Evolutionary conservation across 2,888 invertebrate species (phyloP), one percentile per base, ranked within the genome.

Genomic region (Drosophila atripex): DNA sequence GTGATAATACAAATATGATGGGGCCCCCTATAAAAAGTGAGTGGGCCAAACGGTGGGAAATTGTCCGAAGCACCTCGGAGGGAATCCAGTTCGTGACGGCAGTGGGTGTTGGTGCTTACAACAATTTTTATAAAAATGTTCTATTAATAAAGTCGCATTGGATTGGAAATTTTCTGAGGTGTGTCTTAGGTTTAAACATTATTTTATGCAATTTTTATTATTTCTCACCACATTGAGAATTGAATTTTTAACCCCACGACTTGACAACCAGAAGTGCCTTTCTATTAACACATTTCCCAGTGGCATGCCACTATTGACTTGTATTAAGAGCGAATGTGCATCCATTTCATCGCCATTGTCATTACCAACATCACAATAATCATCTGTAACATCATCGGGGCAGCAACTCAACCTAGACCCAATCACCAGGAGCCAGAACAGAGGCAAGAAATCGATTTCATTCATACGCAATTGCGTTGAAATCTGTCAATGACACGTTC

Each of bases 401-500:
- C 35, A 45, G 50, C 35, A 43, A n/a, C n/a, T n/a, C 68, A 52
- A 28, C 51, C 68, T 57, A 66, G 68, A 56, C 56, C 56, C 45
- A 50, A 41, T 64, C 50, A 51, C 35, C 59, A 21, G 18, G 38
- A 39, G 52, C 32, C 28, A 46, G 54, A 69, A 59, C 52, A 58
- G 56, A 54, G 58, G 47, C 45, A 49, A 73, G 71, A 73, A 82
- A 85, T 85, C 87, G 77, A 87, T 87, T 85, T 82, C 88, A 85
- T 85, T 85, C 84, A 85, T 79, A 72, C 72, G 73, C 83, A 80
- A 75, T 87, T 85, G 79, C 72, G 73, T 65, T 78, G 71, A 83
- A 86, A 80, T 79, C 78, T 77, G 76, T 86, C 88, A 80, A 84
- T 84, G 84, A 76, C 80, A 84, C 76, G 78, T 75, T 71, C 78